Evolutionary conservation across 2,113 vertebrate species (phyloP).

Genomic region (Etheostoma cragini): DNA sequence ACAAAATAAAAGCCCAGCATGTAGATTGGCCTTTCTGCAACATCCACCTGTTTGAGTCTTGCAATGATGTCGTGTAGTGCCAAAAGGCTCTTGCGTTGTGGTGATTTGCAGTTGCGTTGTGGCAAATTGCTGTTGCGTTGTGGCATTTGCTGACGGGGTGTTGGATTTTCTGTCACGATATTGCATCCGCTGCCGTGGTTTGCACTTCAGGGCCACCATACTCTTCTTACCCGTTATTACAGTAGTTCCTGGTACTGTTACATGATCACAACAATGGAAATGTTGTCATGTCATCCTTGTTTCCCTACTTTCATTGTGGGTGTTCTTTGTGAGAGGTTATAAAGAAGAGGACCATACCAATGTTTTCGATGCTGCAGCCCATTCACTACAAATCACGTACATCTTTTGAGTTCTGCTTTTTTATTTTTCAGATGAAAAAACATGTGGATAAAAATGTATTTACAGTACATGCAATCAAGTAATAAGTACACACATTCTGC

Average conservation of each 20-base stretch:
- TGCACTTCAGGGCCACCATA: too few species aligned
- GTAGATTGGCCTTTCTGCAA: too few species aligned
- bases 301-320: conserved; percentile 15
- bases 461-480: conserved; percentile 70
- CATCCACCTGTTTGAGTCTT: too few species aligned
- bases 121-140: too few species aligned
- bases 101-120: too few species aligned
- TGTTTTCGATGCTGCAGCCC: conserved; percentile 68
- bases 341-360: conserved; percentile 72
- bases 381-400: conserved; percentile 74
- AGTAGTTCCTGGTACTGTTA: neutral
- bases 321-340: conserved; percentile 38
- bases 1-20: too few species aligned
- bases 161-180: too few species aligned
- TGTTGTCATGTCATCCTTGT: conserved; percentile 23
- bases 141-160: too few species aligned
- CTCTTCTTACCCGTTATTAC: neutral
- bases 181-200: too few species aligned
- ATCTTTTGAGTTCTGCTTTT: conserved; percentile 53
- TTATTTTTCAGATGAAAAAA: conserved; percentile 65
- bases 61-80: too few species aligned
- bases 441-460: conserved; percentile 35
- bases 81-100: too few species aligned
- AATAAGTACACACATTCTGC: conserved; percentile 58
- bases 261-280: conserved; percentile 11